Percentiles rank a stretch among this genome's conserved stretches.
phyloP scores from a whole-genome alignment of 2,797 vertebrate genomes.

The Sebastes matsubarae region DNA sequence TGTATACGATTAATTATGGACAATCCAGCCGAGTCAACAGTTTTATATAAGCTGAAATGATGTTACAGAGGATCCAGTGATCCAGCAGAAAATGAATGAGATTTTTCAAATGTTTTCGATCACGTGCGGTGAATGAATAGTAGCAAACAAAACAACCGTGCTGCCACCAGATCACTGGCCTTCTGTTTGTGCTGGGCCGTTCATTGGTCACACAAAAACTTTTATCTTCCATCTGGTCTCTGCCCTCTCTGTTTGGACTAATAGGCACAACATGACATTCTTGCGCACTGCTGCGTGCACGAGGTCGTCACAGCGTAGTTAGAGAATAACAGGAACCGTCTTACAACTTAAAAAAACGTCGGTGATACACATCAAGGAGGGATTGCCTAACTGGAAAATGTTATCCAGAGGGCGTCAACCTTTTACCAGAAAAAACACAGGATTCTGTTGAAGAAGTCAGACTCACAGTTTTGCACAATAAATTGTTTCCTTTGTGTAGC shows the following conservation, averaged over 20 bases:
- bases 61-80: background rate
- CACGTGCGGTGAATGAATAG: conserved; percentile 8
- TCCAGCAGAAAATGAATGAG: conserved; percentile 6
- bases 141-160: conserved; percentile 21
- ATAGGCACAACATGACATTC: conserved; percentile 43
- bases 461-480: background rate
- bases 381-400: background rate
- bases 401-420: background rate
- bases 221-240: conserved; percentile 52
- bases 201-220: conserved; percentile 46
- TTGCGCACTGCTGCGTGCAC: conserved; percentile 33
- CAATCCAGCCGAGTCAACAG: background rate
- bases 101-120: conserved; percentile 8
- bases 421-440: background rate
- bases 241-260: conserved; percentile 46
- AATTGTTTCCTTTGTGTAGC: background rate
- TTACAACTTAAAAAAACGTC: background rate
- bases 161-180: conserved; percentile 33
- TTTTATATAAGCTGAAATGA: background rate
- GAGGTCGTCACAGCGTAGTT: background rate
- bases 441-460: background rate
- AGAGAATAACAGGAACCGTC: conserved; percentile 3
- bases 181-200: conserved; percentile 41
- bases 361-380: background rate
- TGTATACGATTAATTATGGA: background rate